Evolutionary conservation across 2,888 invertebrate species (phyloP), one percentile per base, ranked within the genome.

Genomic region (Anaspis maculata): DNA sequence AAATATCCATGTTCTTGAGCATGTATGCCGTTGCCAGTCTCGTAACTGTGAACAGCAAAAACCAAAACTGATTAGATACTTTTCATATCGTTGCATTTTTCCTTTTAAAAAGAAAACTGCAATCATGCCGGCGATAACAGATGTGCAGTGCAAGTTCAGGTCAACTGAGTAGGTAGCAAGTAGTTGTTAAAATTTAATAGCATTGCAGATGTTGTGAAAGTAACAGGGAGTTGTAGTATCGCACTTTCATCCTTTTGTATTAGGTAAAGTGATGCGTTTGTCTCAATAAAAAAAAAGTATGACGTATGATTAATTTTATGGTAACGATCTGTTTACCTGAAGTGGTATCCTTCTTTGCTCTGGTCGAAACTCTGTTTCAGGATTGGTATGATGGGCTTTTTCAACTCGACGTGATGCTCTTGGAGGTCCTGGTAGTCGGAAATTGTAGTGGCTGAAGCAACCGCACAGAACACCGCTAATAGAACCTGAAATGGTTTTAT

Each of bases 21-120:
- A 3, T 70, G 69, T 44, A 83, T 84, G 9, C 83, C 83, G 52
- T 84, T 83, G 15, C 76, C 82, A 32, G 83, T 80, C 61, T 83
- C 80, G 51, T 81, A 84, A 49, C 78, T 78, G 51, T 38, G 58
- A 57, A 36, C 25, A 25, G n/a, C 10, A 21, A 3, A 15, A 29
- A 10, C 9, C 15, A 30, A 13, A 7, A 13, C 15, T 9, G 25
- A 25, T 28, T 19, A 22, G 7, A 23, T 21, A 28, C 13, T 13
- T 29, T 25, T 34, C 16, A 21, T 13, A 14, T 27, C 16, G 5
- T 30, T 27, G 15, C 23, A 22, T 27, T 32, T 32, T 32, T 25
- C 3, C 13, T 27, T 21, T 9, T 13, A 19, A 32, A 15, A 28
- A 11, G 12, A 25, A 25, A 35, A n/a, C n/a, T n/a, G n/a, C n/a